Base-by-base conservation (phyloP, 1,140 invertebrate genomes). In the Brachionus rubens region DNA sequence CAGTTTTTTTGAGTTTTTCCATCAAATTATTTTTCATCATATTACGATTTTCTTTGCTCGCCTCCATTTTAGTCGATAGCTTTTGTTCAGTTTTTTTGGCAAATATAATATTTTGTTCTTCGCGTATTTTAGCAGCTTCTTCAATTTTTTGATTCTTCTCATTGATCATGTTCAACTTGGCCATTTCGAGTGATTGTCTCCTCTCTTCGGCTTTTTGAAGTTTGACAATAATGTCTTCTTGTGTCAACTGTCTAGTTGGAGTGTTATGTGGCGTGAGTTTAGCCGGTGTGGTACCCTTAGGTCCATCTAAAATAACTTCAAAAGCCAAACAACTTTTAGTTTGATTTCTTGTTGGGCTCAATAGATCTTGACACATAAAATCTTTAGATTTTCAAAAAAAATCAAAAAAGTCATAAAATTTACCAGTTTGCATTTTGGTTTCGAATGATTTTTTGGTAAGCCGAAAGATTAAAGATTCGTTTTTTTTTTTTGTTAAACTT, bases 71-170 rank as follows among this genome's bases (percentile, higher is more conserved):
- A 19, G 9, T 40, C 14, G 30, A n/a, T 28, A 72, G 21, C 41
- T 72, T 72, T 21, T 50, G 43, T 24, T 72, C 68, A 6, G 68
- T 72, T 48, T 72, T 43, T 54, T 54, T 48, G 24, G 46, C 46
- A 41, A 72, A 72, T 30, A 50, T 48, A 10, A 54, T 14, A 26
- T 21, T 50, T 24, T 72, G 68, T 54, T 72, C 68, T 14, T 72
- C 68, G 28, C 68, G 68, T n/a, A 41, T 9, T 41, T 72, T 72
- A 14, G 68, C 68, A 1, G 68, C 68, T 41, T 72, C 68, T 16
- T 72, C 68, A 40, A 72, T 72, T 40, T 50, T 48, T 72, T 72
- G 68, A 21, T 40, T 72, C 21, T 72, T 48, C 26, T 72, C 68
- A 19, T 48, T 50, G 12, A 72, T 48, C 7, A 40, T 12, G 24